Evolutionary conservation across 1,140 invertebrate species (phyloP).

Genomic region (Drosophila asahinai): DNA sequence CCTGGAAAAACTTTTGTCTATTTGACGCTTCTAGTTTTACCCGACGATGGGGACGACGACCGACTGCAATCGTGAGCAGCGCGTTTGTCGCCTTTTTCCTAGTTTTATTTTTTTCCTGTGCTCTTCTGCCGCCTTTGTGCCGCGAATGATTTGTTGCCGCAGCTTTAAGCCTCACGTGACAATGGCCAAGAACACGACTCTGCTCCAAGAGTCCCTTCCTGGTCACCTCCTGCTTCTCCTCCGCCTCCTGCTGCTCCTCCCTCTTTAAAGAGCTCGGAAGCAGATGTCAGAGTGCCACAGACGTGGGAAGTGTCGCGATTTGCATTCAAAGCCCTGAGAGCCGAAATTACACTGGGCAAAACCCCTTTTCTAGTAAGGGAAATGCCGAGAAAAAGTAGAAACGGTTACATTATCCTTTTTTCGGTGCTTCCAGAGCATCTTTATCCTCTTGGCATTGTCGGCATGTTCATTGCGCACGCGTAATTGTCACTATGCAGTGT

Average conservation of each 20-base stretch:
- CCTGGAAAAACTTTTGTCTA: constrained; percentile 77
- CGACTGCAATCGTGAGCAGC: constrained; percentile 64
- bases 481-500: constrained; percentile 80
- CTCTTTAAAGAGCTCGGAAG: constrained; percentile 33
- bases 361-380: neutral
- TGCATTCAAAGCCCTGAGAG: constrained; percentile 41
- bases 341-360: constrained; percentile 8
- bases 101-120: neutral
- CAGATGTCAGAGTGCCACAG: constrained; percentile 44
- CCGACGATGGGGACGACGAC: constrained; percentile 24
- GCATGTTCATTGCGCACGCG: constrained; percentile 64
- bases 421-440: neutral
- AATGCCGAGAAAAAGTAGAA: no score
- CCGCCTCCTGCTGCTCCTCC: neutral
- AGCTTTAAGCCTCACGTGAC: constrained; percentile 74
- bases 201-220: constrained; percentile 20
- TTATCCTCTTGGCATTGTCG: constrained; percentile 29
- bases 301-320: constrained; percentile 56
- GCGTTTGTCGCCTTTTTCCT: constrained; percentile 65
- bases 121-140: constrained; percentile 54
- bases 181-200: constrained; percentile 84
- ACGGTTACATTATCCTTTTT: neutral
- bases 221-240: constrained; percentile 14
- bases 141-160: constrained; percentile 80
- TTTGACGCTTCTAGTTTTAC: constrained; percentile 83